Percentiles rank a stretch among this genome's conserved stretches.
phyloP scores from a whole-genome alignment of 2,888 invertebrate species.

The Sphaerophoria taeniata region DNA sequence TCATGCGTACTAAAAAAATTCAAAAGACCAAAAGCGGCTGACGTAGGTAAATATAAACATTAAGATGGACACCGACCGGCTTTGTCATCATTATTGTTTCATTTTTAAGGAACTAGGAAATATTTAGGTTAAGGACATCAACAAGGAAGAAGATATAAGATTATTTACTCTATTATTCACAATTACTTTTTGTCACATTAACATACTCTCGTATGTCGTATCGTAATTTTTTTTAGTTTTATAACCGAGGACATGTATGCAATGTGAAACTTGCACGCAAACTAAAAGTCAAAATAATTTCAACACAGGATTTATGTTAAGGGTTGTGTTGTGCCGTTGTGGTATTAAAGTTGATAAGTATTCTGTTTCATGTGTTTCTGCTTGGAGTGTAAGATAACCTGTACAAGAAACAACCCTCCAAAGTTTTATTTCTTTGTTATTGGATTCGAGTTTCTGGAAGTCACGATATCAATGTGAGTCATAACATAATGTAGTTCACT shows the following conservation, averaged over 20 bases:
- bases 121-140: no score
- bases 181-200: background rate
- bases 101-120: no score
- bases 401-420: slow-evolving; percentile 12
- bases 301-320: slow-evolving; percentile 13
- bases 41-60: no score
- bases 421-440: slow-evolving; percentile 30
- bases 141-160: no score
- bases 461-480: slow-evolving; percentile 8
- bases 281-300: slow-evolving; percentile 46
- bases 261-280: slow-evolving; percentile 38
- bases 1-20: slow-evolving; percentile 2
- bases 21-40: background rate
- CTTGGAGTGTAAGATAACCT: no score
- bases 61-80: no score
- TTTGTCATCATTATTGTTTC: no score
- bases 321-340: slow-evolving; percentile 22
- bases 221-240: background rate
- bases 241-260: background rate
- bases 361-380: background rate
- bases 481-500: background rate
- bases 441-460: background rate
- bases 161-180: background rate
- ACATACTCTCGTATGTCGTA: background rate
- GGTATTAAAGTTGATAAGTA: background rate